Base-by-base conservation (phyloP, 2,888 invertebrate species). In the Polietes domitor region DNA sequence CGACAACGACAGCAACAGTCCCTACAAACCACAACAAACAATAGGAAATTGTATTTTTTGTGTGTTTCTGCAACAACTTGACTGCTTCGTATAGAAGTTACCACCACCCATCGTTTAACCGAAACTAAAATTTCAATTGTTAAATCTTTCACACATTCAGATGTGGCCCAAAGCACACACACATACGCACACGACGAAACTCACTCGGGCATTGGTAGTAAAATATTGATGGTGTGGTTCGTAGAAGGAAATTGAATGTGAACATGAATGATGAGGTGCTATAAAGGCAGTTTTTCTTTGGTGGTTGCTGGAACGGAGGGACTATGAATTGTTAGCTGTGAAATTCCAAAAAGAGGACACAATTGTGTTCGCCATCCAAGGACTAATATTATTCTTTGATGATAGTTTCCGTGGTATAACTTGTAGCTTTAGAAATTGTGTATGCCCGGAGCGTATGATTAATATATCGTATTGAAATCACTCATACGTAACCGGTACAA, bases 1-100 rank as follows among this genome's bases (percentile, higher is more conserved):
- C 12, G 7, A 24, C 63, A 70, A 53, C 21, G 72, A 61, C 55
- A 61, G 41, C 12, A 63, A 41, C 12, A 43, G 3, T 21, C 26
- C 47, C 24, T 21, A 4, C 2, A 61, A 76, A 79, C 84, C 84
- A 32, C 84, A 81, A 65, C 81, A 81, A 84, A 81, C 84, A 84
- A 81, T 84, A 84, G 84, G 81, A 84, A 84, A 84, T 84, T 84
- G 81, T 81, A 53, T 80, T 74, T 73, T 37, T 55, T 72, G 19
- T 73, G 47, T 65, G 71, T 72, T 41, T 17, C 37, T 43, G 43
- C 21, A 24, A 43, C 17, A 68, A 37, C 43, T 19, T 43, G 24
- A 68, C 68, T 68, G 10, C 72, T 80, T 72, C 41, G 80, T 41
- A 74, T 28, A 55, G 41, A 21, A n/a, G 47, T 37, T 76, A 47